These are phyloP conservation scores for Paratrypauchen microcephalus DNA, from an alignment of 2,797 vertebrate genomes.

Conservation along the genomic window DNA sequence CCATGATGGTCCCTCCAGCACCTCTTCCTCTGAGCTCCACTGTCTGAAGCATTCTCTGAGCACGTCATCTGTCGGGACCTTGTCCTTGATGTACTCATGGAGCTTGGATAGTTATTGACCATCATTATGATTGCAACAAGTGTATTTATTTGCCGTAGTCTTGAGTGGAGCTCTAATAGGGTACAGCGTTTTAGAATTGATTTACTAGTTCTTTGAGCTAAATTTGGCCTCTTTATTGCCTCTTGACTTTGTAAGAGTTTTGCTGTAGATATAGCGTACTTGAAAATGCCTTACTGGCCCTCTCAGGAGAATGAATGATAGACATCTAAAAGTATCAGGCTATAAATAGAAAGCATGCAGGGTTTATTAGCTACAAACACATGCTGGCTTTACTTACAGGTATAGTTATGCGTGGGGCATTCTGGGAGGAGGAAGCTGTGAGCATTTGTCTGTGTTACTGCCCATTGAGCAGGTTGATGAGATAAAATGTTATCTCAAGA, in stretches of 20 bases:
- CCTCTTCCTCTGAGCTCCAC: too few relatives aligned
- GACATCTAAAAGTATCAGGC: slow-evolving; percentile 26
- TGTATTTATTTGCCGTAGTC: neutral
- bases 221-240: neutral
- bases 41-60: too few relatives aligned
- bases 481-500: slow-evolving; percentile 8
- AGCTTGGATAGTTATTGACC: neutral
- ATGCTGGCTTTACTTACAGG: neutral
- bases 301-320: slow-evolving; percentile 29
- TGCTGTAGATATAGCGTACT: neutral
- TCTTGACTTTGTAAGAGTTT: slow-evolving; percentile 31
- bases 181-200: neutral
- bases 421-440: slow-evolving; percentile 26
- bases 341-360: slow-evolving; percentile 45
- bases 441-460: slow-evolving; percentile 11
- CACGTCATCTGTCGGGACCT: too few relatives aligned
- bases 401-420: neutral
- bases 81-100: too few relatives aligned
- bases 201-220: neutral
- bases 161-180: neutral
- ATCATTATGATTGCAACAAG: neutral
- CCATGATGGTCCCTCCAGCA: too few relatives aligned
- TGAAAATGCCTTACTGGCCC: slow-evolving; percentile 34
- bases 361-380: slow-evolving; percentile 16
- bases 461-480: slow-evolving; percentile 21